Evolutionary conservation across 2,888 invertebrate genomes (phyloP), one percentile per base, ranked within the genome.

Genomic region (Acrobasis repandana): DNA sequence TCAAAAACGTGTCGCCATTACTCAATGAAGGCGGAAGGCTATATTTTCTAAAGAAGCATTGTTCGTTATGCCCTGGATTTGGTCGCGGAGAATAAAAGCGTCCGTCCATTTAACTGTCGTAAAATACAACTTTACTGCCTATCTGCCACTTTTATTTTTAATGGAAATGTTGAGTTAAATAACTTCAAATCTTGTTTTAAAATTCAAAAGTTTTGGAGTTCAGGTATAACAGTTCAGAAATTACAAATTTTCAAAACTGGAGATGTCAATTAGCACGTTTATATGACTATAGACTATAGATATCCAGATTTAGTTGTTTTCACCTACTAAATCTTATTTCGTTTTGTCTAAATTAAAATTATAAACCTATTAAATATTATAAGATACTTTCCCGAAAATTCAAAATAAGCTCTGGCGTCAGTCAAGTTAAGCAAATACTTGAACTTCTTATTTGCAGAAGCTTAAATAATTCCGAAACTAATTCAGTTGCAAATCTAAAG

Each of bases 101-200:
- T 54, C 38, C 20, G 18, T 38, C 54, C 54, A 54, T 54, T 54
- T 43, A 54, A 54, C 9, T 54, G 16, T 18, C 54, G 20, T 54
- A 54, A 54, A 54, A 43, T n/a, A 54, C 16, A 54, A 54, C 38
- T 54, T 54, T 54, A 54, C 20, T 38, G 43, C 54, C 38, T 54
- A 43, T 38, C 54, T n/a, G 38, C 38, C 38, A 1, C 54, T 38
- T 52, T 54, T 54, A 54, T 16, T 54, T 36, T 11, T 9, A 54
- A 38, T 38, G 38, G 18, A 18, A 54, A 54, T 20, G 34, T 54
- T 38, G 8, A 36, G 11, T 38, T 38, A n/a, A 33, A 52, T 52
- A 33, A 36, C 15, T 6, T 10, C 16, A 16, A 28, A 28, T 28
- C 28, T 6, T 4, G n/a, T n/a, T n/a, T 8, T 20, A 5, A 28